A percentile compares a stretch with the other conserved stretches of the same genome.
Conservation (phyloP, 2,888 invertebrate species). For the Phyllotreta striolata region DNA sequence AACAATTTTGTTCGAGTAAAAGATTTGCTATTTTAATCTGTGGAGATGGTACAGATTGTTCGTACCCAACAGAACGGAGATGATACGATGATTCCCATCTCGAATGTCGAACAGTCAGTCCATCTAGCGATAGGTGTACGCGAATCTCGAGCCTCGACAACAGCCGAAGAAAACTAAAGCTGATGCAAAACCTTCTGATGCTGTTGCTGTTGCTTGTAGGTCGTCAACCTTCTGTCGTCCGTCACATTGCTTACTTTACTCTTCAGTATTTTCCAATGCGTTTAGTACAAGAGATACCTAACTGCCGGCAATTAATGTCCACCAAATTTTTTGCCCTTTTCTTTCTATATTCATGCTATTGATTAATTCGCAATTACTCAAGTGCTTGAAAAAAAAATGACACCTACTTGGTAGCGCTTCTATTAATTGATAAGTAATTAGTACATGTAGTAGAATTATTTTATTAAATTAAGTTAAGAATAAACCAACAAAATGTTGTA, state of each 20-base stretch:
- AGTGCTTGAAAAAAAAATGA: too few relatives aligned
- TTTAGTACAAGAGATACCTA: conserved; percentile 9
- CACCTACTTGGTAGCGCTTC: too few relatives aligned
- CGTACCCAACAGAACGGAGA: background rate
- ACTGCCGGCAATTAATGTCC: background rate
- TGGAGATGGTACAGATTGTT: background rate
- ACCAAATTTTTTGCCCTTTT: too few relatives aligned
- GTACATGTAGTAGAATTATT: conserved; percentile 8
- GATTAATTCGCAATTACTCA: too few relatives aligned
- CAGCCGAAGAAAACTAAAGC: conserved; percentile 14
- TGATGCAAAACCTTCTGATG: conserved; percentile 18
- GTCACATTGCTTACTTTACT: conserved; percentile 22
- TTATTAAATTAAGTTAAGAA: background rate
- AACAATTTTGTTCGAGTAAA: too few relatives aligned
- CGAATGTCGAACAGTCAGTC: conserved; percentile 19
- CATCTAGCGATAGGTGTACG: conserved; percentile 17
- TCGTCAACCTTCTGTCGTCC: conserved; percentile 27
- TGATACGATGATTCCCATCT: conserved; percentile 11
- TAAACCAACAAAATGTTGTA: background rate
- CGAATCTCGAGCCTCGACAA: conserved; percentile 18
- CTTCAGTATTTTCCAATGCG: conserved; percentile 6
- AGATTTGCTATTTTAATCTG: background rate
- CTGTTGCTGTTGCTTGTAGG: conserved; percentile 19
- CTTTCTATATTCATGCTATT: too few relatives aligned
- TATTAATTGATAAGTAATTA: too few relatives aligned